phyloP scores from a whole-genome alignment of 2,888 invertebrate genomes.

The Xylota sylvarum region DNA sequence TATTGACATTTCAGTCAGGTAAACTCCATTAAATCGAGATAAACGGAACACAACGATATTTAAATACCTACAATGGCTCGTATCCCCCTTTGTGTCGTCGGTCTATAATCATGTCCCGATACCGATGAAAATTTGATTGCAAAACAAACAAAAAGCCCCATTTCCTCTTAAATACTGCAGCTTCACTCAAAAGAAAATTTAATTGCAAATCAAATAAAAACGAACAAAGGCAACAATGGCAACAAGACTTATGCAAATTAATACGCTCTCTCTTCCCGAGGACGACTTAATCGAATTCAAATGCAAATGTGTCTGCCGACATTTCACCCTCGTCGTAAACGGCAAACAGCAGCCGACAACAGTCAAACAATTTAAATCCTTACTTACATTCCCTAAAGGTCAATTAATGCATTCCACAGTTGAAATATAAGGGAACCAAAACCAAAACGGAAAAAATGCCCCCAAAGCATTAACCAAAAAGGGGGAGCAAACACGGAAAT shows the following conservation, averaged over 20 bases:
- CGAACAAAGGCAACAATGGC: slow-evolving; percentile 58
- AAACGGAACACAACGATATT: slow-evolving; percentile 22
- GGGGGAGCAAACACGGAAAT: slow-evolving; percentile 65
- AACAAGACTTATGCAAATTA: slow-evolving; percentile 73
- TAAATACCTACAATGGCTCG: background rate
- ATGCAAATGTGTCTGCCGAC: slow-evolving; percentile 68
- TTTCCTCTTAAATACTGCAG: slow-evolving; percentile 49
- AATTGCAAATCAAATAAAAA: slow-evolving; percentile 76
- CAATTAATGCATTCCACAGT: slow-evolving; percentile 75
- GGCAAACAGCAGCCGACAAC: slow-evolving; percentile 66
- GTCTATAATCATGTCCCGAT: slow-evolving; percentile 24
- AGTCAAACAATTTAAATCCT: slow-evolving; percentile 77
- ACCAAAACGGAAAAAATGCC: slow-evolving; percentile 15
- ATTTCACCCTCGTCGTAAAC: slow-evolving; percentile 38
- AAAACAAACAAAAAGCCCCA: slow-evolving; percentile 63
- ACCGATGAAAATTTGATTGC: slow-evolving; percentile 46
- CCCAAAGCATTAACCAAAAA: slow-evolving; percentile 49
- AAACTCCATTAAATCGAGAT: slow-evolving; percentile 45
- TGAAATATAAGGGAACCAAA: slow-evolving; percentile 7
- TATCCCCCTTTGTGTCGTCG: background rate
- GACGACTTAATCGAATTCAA: slow-evolving; percentile 76
- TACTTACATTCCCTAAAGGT: slow-evolving; percentile 77
- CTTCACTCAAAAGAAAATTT: slow-evolving; percentile 55
- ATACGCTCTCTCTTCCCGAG: slow-evolving; percentile 59
- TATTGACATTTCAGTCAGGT: slow-evolving; percentile 44